These are phyloP conservation scores for Tragelaphus scriptus DNA, from an alignment of 2,113 vertebrate species.

Conservation along the genomic window DNA sequence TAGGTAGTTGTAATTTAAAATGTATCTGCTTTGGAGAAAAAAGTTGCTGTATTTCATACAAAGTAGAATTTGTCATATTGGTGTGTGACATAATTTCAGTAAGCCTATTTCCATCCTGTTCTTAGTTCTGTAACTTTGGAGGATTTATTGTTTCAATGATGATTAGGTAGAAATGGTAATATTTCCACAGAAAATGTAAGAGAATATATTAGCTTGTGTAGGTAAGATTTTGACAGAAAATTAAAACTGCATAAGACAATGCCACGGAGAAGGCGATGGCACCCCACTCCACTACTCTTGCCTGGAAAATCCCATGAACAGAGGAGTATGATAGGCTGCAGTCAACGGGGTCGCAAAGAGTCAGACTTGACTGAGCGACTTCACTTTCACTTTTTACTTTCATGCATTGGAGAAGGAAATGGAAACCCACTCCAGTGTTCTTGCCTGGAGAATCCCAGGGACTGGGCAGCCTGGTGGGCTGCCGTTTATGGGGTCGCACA, in stretches of 20 bases:
- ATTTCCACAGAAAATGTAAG: conserved; percentile 38
- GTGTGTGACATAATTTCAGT: neutral
- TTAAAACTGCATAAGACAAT: neutral
- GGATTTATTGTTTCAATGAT: conserved; percentile 51
- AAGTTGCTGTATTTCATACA: conserved; percentile 28
- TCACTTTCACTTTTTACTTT: no score
- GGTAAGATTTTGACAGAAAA: neutral
- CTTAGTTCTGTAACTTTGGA: neutral
- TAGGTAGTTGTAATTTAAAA: conserved; percentile 40
- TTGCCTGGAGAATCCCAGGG: no score
- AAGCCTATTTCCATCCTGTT: conserved; percentile 21
- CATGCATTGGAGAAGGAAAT: no score
- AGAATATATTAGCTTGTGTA: conserved; percentile 27
- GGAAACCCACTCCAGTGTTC: no score
- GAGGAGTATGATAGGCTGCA: no score
- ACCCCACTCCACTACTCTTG: no score
- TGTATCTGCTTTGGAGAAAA: conserved; percentile 9
- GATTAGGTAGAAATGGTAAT: conserved; percentile 53
- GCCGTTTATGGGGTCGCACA: accelerated
- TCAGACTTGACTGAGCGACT: no score
- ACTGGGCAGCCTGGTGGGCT: no score
- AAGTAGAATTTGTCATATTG: conserved; percentile 42
- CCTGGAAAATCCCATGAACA: no score
- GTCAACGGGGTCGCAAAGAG: no score
- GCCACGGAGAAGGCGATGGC: neutral